Base-by-base conservation (phyloP, 2,113 vertebrate species). In the Suricata suricatta region DNA sequence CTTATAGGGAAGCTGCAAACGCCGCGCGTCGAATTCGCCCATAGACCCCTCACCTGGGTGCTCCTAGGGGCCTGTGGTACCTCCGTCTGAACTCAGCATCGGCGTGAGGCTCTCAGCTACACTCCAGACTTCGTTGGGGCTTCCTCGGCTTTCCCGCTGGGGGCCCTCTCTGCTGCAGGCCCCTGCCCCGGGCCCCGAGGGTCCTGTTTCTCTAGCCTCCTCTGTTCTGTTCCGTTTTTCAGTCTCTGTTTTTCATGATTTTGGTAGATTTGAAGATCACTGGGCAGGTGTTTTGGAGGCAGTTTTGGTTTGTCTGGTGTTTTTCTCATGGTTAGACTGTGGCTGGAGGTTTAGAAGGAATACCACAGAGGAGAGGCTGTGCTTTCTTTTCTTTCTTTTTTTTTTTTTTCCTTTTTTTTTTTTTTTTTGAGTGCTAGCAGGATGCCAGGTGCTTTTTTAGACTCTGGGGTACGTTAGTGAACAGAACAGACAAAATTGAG, bases 171-270 rank as follows among this genome's bases (percentile, higher is more conserved):
- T 68, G 12, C 17, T 33, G 8, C 17, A 38, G 44, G 60, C 15
- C 66, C 31, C 31, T 5, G 0, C 4, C 60, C 7, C 13, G 13
- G 41, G 7, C 29, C 14, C 13, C 27, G 29, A 7, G 0, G 50
- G 44, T 74, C 57, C 47, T 0, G 35, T 44, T 47, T 85, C 71
- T 71, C 60, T 44, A 29, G 21, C 41, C 21, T n/a, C 14, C n/a
- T 72, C 44, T 52, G 29, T 21, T 21, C 80, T 66, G 41, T 27
- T 5, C 27, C 57, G 35, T 86, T 47, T 89, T 54, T 66, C 14
- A 3, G 38, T 38, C 21, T 35, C 33, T 82, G 35, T 80, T 47
- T 93, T 44, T 66, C 14, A 3, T 57, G 66, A 72, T 44, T 15
- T 38, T 52, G 90, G 52, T 21, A 23, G 54, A 41, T 85, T 35